Conservation (phyloP, 2,888 invertebrate species). For the Agrochola litura region DNA sequence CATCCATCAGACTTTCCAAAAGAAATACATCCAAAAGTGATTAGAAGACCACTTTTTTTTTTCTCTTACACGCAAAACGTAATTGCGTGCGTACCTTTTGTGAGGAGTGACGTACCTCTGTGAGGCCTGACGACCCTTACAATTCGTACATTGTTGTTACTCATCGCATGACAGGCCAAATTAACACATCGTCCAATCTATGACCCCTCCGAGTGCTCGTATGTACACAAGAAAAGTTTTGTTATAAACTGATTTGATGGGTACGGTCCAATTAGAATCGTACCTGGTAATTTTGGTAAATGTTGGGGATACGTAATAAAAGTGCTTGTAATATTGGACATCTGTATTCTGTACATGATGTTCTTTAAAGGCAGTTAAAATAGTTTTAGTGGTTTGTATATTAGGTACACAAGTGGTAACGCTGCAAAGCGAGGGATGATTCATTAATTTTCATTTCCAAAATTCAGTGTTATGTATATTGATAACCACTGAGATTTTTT, state of each 20-base stretch:
- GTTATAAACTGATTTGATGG: constrained; percentile 52
- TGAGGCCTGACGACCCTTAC: constrained; percentile 58
- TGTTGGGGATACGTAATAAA: neutral
- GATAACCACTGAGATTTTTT: neutral
- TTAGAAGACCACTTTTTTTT: constrained; percentile 56
- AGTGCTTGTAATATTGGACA: neutral
- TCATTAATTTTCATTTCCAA: neutral
- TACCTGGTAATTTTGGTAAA: constrained; percentile 35
- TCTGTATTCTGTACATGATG: neutral
- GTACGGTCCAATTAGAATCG: constrained; percentile 35
- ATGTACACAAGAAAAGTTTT: constrained; percentile 70
- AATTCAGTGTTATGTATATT: neutral
- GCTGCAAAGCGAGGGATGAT: neutral
- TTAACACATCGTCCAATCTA: constrained; percentile 85
- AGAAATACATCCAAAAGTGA: constrained; percentile 61
- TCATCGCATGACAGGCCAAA: constrained; percentile 88
- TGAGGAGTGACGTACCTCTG: constrained; percentile 65
- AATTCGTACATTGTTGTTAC: constrained; percentile 76
- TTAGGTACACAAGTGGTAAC: neutral
- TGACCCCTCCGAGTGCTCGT: constrained; percentile 46
- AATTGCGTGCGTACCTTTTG: constrained; percentile 73
- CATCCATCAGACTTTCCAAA: constrained; percentile 52
- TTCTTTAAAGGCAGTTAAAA: neutral
- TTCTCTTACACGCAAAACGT: constrained; percentile 68
- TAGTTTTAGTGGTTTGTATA: neutral